These are phyloP conservation scores for Nomada lathburiana DNA, from an alignment of 2,888 invertebrate genomes.

Conservation along the genomic window DNA sequence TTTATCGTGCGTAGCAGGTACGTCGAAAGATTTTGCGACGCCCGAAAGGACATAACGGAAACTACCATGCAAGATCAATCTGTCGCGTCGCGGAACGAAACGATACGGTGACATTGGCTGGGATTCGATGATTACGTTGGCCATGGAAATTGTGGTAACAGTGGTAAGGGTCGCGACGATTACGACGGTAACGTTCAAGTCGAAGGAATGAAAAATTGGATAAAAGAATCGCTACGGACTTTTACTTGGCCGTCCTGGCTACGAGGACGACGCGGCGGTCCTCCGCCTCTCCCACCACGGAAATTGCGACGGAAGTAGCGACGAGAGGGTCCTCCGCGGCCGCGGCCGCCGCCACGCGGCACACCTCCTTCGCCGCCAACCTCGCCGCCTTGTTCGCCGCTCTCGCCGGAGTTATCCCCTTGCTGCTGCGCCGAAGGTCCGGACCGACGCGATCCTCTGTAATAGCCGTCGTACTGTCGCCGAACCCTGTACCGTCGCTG, in stretches of 20 bases:
- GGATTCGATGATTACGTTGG: not conserved
- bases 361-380: conserved; percentile 78
- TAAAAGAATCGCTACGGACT: conserved; percentile 38
- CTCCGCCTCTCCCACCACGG: conserved; percentile 88
- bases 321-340: conserved; percentile 85
- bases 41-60: not conserved
- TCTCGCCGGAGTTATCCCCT: conserved; percentile 82
- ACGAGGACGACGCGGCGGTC: conserved; percentile 85
- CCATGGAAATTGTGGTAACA: not conserved
- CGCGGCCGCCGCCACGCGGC: conserved; percentile 82
- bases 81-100: not conserved
- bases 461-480: conserved; percentile 84
- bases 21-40: not conserved
- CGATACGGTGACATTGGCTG: not conserved
- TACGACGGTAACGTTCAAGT: not conserved
- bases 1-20: not conserved
- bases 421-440: conserved; percentile 77
- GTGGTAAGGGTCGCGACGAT: not conserved
- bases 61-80: conserved; percentile 10
- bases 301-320: conserved; percentile 92
- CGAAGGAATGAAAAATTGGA: not conserved
- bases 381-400: conserved; percentile 75
- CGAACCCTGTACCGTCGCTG: conserved; percentile 85
- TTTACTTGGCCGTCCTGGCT: conserved; percentile 85
- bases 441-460: conserved; percentile 84